Base-by-base conservation (phyloP, 2,113 vertebrate genomes). In the Microtus pennsylvanicus region DNA sequence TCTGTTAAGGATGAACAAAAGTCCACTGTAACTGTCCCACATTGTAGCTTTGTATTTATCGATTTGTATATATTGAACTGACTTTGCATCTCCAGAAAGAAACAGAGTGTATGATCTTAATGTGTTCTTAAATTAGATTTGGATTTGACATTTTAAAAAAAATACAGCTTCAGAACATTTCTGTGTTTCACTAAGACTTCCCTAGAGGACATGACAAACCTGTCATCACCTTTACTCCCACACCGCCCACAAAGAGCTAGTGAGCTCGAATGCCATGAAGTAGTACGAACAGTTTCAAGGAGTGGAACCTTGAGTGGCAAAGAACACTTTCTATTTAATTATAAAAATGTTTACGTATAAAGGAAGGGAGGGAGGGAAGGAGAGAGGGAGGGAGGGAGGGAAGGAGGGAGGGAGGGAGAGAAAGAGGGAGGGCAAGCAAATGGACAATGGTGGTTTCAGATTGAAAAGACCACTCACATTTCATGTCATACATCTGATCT, bases 401-500 rank as follows among this genome's bases (percentile, higher is more conserved):
- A 13, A 2, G 50, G 12, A 52, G 50, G 19, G 7, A 74, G 0
- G 50, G 42, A 22, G 17, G 30, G 17, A 17, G 33, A 35, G 14
- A n/a, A 14, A 19, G 7, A 74, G 22, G 38, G 5, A 26, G 38
- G 47, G 4, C 2, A n/a, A 80, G 28, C 35, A 42, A 76, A 42
- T 42, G 78, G 17, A 58, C 47, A 96, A 87, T 47, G 70, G 82
- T 50, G 94, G 87, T 92, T 97, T 78, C 45, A 77, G 98, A 98
- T 82, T 95, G 30, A 78, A 78, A 52, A 78, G 16, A 33, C 42
- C 35, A 33, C 33, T 52, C 47, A 35, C 16, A 21, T 95, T 95
- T 98, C 98, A 98, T 97, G 96, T 96, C 98, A 91, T 83, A 97
- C 96, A 96, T 97, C 98, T 98, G 94, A 89, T 95, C 97, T 89